phyloP scores from a whole-genome alignment of 2,113 vertebrate genomes.

The Indicator maculatus region DNA sequence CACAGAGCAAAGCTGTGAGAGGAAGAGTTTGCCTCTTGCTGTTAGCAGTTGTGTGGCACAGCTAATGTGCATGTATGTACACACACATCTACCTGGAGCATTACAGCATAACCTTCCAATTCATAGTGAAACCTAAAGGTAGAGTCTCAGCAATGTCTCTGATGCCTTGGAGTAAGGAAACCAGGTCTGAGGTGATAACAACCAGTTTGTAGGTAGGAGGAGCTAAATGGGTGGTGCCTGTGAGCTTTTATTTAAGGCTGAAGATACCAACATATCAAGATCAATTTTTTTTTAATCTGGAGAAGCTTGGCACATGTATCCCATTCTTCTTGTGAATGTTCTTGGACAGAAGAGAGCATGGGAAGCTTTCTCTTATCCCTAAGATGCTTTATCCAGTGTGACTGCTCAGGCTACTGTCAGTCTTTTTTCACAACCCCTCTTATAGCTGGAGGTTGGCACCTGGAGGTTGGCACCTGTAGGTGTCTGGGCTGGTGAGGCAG shows the following conservation, averaged over 20 bases:
- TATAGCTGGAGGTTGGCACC: not conserved
- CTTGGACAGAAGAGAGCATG: not conserved
- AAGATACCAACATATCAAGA: not conserved
- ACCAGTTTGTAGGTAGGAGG: not conserved
- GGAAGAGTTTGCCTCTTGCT: not conserved
- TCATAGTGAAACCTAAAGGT: not conserved
- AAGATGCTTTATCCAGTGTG: not conserved
- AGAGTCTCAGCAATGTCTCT: not conserved
- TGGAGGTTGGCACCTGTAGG: not conserved
- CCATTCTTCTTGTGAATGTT: not conserved
- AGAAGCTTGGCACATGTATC: not conserved
- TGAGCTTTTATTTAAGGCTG: not conserved
- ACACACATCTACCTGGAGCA: not conserved
- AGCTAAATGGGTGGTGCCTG: not conserved
- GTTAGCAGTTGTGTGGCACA: not conserved
- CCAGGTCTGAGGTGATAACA: not conserved
- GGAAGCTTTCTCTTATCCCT: not conserved
- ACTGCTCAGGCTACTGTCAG: not conserved
- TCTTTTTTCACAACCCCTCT: not conserved
- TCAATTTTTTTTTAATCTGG: not conserved
- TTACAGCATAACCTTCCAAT: accelerated
- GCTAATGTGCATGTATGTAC: not conserved
- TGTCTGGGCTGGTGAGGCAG: not conserved
- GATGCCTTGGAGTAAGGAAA: not conserved
- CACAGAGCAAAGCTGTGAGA: not conserved